phyloP scores from a whole-genome alignment of 23 tunicate species.

The Trididemnum clinides region DNA sequence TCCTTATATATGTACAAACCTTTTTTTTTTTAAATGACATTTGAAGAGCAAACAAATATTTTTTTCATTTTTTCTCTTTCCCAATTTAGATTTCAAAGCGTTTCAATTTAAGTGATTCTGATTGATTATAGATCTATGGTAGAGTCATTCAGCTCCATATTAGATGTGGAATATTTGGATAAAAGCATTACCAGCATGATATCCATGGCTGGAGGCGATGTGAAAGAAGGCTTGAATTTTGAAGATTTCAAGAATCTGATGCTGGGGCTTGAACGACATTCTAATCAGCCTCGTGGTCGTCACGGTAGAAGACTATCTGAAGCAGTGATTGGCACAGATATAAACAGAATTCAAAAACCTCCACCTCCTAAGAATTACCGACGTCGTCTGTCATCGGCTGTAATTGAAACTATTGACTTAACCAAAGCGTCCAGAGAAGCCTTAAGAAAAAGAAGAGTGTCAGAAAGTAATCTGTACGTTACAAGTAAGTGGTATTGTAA shows the following conservation, averaged over 20 bases:
- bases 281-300: neutral
- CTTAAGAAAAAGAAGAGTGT: no score
- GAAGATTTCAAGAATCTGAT: slow-evolving; percentile 60
- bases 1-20: no score
- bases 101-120: neutral
- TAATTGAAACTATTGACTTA: no score
- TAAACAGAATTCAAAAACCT: no score
- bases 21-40: no score
- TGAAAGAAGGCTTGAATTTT: slow-evolving; percentile 26
- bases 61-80: neutral
- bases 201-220: slow-evolving; percentile 19
- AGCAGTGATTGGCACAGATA: neutral
- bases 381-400: no score
- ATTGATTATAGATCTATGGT: slow-evolving; percentile 36
- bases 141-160: slow-evolving; percentile 54
- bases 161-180: slow-evolving; percentile 45
- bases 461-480: no score
- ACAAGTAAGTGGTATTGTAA: no score
- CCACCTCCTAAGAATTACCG: no score
- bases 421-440: no score
- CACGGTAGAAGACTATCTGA: slow-evolving; percentile 4
- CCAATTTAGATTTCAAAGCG: neutral
- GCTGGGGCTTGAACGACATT: neutral
- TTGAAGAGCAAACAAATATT: no score
- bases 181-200: slow-evolving; percentile 45